Conservation (phyloP, 2,888 invertebrate genomes). For the Drosophila differens region DNA sequence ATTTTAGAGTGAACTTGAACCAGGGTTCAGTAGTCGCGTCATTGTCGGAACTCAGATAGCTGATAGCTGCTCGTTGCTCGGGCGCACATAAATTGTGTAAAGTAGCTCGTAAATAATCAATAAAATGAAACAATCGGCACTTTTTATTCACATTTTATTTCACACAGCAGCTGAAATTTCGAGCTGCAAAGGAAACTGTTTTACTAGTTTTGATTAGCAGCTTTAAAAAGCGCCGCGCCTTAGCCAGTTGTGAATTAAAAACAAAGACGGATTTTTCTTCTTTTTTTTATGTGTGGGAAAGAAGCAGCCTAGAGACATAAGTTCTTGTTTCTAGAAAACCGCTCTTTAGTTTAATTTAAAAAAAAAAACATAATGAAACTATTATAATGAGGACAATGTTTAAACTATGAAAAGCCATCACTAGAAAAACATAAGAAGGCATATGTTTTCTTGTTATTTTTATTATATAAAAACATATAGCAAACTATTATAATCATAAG, state of each 20-base stretch:
- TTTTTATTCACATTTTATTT: conserved; percentile 26
- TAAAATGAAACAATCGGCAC: conserved; percentile 44
- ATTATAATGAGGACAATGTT: background rate
- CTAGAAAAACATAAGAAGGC: background rate
- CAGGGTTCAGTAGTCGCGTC: conserved; percentile 57
- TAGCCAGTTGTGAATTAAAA: conserved; percentile 18
- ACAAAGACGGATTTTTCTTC: conserved; percentile 4
- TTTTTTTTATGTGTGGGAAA: background rate
- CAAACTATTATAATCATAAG: background rate
- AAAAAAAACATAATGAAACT: background rate
- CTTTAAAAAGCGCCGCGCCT: background rate
- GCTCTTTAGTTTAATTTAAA: background rate
- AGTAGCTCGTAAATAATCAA: conserved; percentile 52
- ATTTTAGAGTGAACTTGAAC: conserved; percentile 71
- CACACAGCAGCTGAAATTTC: conserved; percentile 6
- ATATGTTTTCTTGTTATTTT: background rate
- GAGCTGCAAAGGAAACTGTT: background rate
- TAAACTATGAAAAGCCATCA: background rate
- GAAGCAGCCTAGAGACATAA: background rate
- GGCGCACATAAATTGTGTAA: conserved; percentile 33
- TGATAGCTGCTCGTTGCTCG: conserved; percentile 23
- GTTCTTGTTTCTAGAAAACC: background rate
- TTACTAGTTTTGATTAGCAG: background rate
- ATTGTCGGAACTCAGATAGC: conserved; percentile 25
- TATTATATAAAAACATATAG: background rate